phyloP scores from a whole-genome alignment of 2,888 invertebrate species.

The Norana najaformis region DNA sequence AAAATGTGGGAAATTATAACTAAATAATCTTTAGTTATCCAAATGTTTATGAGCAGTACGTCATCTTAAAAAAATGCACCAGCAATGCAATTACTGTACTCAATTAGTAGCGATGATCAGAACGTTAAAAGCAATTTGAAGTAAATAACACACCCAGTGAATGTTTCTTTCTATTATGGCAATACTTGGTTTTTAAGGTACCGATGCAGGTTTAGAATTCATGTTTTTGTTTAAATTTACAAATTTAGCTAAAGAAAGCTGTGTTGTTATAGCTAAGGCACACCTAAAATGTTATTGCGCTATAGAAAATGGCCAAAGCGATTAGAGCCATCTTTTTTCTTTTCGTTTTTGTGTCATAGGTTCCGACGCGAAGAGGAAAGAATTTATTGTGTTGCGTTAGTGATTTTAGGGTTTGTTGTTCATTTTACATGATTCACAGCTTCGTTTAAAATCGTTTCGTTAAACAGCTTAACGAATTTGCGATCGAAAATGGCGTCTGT shows the following conservation, averaged over 20 bases:
- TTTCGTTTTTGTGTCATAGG: not conserved
- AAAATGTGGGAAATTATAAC: no score
- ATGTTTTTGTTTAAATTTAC: no score
- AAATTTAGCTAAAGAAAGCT: no score
- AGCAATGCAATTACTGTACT: not conserved
- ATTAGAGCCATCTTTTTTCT: not conserved
- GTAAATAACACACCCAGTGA: not conserved
- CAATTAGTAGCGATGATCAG: not conserved
- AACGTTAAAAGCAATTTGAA: not conserved
- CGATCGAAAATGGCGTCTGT: constrained; percentile 13
- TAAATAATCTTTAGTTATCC: no score
- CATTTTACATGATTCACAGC: constrained; percentile 13
- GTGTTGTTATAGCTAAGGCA: no score
- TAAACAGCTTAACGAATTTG: not conserved
- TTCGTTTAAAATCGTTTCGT: constrained; percentile 13
- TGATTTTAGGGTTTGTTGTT: constrained; percentile 10
- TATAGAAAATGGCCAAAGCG: not conserved
- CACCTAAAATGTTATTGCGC: not conserved
- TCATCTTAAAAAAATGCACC: no score
- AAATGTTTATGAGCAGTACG: no score
- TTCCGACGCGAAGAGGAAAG: not conserved
- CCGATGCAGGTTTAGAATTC: not conserved
- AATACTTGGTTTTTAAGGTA: not conserved
- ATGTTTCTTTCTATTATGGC: not conserved
- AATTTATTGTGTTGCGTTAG: not conserved